A percentile compares a stretch with the other conserved stretches of the same genome.
Conservation (phyloP, 2,797 vertebrate genomes). For the Pipistrellus nathusii region DNA sequence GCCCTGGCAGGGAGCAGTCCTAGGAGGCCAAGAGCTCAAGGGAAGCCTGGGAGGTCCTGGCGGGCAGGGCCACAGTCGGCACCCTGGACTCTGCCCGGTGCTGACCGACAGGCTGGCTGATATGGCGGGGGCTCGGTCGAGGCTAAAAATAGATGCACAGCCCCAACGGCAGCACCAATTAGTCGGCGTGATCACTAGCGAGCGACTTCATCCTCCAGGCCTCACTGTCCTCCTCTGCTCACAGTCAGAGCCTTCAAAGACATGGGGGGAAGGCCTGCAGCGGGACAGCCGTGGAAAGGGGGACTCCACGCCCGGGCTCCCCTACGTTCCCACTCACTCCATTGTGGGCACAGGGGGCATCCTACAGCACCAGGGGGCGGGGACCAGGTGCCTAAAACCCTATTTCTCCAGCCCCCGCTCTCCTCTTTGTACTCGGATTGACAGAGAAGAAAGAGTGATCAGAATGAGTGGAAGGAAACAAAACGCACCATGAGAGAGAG, state of each 20-base stretch:
- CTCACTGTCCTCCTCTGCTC: conserved; percentile 10
- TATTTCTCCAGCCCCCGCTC: conserved; percentile 68
- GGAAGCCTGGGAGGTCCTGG: background rate
- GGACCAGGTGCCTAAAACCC: background rate
- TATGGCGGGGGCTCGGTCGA: background rate
- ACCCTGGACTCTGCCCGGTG: background rate
- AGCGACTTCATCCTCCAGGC: background rate
- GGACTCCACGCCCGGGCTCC: background rate
- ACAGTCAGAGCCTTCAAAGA: background rate
- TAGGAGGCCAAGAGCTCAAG: background rate
- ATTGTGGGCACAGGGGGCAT: background rate
- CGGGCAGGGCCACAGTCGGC: background rate
- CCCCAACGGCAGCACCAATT: background rate
- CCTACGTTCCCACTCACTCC: background rate
- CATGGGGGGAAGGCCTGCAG: background rate
- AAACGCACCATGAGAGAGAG: conserved; percentile 67
- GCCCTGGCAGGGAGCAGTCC: background rate
- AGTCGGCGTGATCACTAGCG: background rate
- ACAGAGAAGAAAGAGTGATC: conserved; percentile 75
- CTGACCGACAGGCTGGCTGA: background rate
- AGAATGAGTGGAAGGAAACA: conserved; percentile 77
- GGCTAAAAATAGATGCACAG: background rate
- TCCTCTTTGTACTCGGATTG: conserved; percentile 61
- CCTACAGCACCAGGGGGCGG: background rate
- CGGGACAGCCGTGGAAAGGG: background rate